phyloP scores from a whole-genome alignment of 2,113 vertebrate species.

The Typhlomys cinereus region DNA sequence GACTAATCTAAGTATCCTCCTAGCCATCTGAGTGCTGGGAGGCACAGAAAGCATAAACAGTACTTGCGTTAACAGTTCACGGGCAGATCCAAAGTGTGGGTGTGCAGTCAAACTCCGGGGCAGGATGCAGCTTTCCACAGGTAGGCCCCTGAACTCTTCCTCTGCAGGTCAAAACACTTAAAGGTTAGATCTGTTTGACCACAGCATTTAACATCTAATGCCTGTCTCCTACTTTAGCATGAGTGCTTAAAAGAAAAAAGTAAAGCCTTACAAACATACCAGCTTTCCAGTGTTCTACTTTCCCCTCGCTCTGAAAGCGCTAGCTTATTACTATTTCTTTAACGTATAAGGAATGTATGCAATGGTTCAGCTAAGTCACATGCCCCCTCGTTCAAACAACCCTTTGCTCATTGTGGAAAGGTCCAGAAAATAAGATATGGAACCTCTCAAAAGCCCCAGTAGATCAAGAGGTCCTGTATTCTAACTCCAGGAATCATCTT shows the following conservation, averaged over 20 bases:
- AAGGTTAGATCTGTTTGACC: neutral
- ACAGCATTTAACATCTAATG: slow-evolving; percentile 50
- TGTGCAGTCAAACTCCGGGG: neutral
- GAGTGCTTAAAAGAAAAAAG: slow-evolving; percentile 42
- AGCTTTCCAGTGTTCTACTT: slow-evolving; percentile 10
- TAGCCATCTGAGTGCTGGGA: neutral
- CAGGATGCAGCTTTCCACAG: neutral
- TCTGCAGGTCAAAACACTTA: slow-evolving; percentile 29
- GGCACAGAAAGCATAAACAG: neutral
- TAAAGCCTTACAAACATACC: slow-evolving; percentile 33
- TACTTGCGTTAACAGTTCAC: neutral
- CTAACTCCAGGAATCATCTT: too few relatives aligned
- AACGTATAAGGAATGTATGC: slow-evolving; percentile 28
- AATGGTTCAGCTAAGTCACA: neutral
- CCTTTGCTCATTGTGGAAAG: neutral
- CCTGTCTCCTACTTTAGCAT: slow-evolving; percentile 27
- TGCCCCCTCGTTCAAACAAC: neutral
- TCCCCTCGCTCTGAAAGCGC: slow-evolving; percentile 51
- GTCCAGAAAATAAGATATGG: neutral
- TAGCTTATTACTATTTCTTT: slow-evolving; percentile 43
- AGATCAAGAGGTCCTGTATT: slow-evolving; percentile 19
- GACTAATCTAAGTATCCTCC: slow-evolving; percentile 4
- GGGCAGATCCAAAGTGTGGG: neutral
- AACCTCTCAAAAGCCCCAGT: neutral
- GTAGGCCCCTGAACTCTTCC: neutral